Base-by-base conservation (phyloP, 1,140 invertebrate species). In the Pseudomyrmex cubaensis region DNA sequence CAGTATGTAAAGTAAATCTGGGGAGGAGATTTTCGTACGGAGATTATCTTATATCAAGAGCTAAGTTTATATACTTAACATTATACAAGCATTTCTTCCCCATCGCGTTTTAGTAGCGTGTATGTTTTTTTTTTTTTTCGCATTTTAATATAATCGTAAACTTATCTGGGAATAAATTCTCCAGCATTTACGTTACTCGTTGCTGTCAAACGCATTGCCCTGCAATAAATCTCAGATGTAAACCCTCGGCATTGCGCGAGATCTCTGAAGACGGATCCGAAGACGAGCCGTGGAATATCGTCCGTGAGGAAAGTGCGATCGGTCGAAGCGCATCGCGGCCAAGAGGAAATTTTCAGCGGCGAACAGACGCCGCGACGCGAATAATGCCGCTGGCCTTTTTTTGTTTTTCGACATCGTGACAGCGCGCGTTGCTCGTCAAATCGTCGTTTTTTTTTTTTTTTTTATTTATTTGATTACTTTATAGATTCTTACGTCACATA, bases 261-360 rank as follows among this genome's bases (percentile, higher is more conserved):
- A 70, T 56, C 48, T 70, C 44, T 59, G 44, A 4, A 63, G 35
- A 46, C 15, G 1, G 13, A 48, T 15, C 25, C 20, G 35, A 48
- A 15, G 52, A 22, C 54, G 15, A 80, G 44, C 35, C 44, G 15
- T 20, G 20, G 20, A 13, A 5, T 35, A 70, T 13, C 44, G 76
- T 78, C 22, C 64, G 12, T 69, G 66, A n/a, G 8, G 20, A 15
- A 35, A 76, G 2, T 22, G 64, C 66, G 48, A 69, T 69, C 17
- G 12, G 52, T 69, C 75, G 44, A 70, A 78, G 76, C 76, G 64
- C 76, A 78, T 78, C 76, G 64, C 76, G 76, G 44, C 52, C 52
- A 66, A 70, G 54, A 70, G 15, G 64, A 69, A 70, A 78, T 70
- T 5, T 10, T 17, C n/a, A 20, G 1, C 66, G 20, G 15, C 64